Conservation (phyloP, 1,140 invertebrate genomes). For the Theocolax elegans region DNA sequence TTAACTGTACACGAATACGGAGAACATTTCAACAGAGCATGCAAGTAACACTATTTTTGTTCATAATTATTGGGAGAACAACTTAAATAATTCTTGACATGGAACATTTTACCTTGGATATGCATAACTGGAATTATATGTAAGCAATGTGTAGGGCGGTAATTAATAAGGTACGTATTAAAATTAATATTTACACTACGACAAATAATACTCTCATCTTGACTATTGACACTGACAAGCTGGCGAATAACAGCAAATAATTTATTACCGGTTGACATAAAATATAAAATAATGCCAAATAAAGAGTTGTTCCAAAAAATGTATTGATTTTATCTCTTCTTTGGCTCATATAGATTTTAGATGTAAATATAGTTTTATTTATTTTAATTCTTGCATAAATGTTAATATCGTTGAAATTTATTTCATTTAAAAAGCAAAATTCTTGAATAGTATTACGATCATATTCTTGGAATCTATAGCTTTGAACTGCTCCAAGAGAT, state of each 20-base stretch:
- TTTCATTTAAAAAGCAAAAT: not conserved
- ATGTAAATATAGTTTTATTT: slow-evolving; percentile 1
- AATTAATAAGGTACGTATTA: not conserved
- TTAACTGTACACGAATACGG: not conserved
- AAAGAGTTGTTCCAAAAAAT: too few species aligned
- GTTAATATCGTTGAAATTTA: not conserved
- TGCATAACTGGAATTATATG: not conserved
- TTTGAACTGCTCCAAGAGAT: too few species aligned
- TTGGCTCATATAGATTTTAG: not conserved
- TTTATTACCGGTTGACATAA: not conserved
- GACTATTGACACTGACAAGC: not conserved
- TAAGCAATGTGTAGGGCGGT: not conserved
- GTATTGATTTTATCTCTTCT: not conserved
- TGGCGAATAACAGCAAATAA: not conserved
- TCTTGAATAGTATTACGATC: not conserved
- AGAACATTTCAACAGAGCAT: not conserved
- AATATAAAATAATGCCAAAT: not conserved
- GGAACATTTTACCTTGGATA: not conserved
- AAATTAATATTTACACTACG: not conserved
- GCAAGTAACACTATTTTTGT: not conserved
- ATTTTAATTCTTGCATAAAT: too few species aligned
- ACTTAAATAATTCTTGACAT: not conserved
- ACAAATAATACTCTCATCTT: not conserved
- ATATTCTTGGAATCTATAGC: too few species aligned
- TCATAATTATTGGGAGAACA: not conserved